Evolutionary conservation across 2,797 vertebrate species (phyloP), one percentile per base, ranked within the genome.

Genomic region (Eptatretus atami): DNA sequence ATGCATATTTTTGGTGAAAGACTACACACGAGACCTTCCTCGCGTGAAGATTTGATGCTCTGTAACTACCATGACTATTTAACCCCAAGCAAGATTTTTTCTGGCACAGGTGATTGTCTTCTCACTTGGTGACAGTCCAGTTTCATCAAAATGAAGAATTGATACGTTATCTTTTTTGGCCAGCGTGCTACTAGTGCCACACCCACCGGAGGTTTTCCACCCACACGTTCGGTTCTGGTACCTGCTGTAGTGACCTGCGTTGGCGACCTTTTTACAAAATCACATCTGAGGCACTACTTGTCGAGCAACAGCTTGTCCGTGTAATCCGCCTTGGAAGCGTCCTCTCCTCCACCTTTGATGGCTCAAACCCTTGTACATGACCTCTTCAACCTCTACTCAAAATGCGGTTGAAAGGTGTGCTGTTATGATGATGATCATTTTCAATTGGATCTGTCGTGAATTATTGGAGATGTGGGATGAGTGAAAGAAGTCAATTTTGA

Each of bases 261-360:
- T 2, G 80, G 82, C 24, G 87, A 93, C 73, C 79, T 3, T 93
- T 92, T 71, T 94, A 90, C 67, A 92, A 93, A 73, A 86, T 93
- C 66, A 84, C 81, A 0, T 85, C 87, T 0, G 86, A 93, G 70
- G 83, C 87, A 64, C 74, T 95, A 67, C 76, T 86, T 65, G 86
- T 88, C 60, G 76, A 77, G 12, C 86, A 87, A 73, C 83, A 93
- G 69, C 74, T 93, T 67, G 78, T 94, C 66, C 25, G 25, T n/a
- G 75, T 82, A 57, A 78, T 90, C 69, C 78, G 67, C 85, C 85
- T 71, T 82, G 68, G 85, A 95, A 74, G n/a, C n/a, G n/a, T 61
- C 25, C 25, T n/a, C n/a, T n/a, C 57, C 14, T 82, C 84, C 64
- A 55, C 64, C 1, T 80, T 85, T 11, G 77, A 87, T 53, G 75